Conservation (phyloP, 2,113 vertebrate genomes). For the Diadophis punctatus region DNA sequence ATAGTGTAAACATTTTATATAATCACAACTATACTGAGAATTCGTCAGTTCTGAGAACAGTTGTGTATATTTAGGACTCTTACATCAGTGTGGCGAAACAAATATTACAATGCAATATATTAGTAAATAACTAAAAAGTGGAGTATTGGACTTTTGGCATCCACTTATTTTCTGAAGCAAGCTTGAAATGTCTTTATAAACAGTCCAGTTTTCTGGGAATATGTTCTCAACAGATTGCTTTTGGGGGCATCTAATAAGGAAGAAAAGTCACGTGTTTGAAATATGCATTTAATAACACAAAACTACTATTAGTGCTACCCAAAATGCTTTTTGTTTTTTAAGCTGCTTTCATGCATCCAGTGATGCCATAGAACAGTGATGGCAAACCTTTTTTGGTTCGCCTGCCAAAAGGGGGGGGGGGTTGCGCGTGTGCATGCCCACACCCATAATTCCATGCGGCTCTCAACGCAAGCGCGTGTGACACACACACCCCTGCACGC, state of each 20-base stretch:
- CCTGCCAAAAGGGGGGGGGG: no score
- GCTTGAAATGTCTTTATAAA: background rate
- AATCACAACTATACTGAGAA: constrained; percentile 29
- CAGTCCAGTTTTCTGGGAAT: background rate
- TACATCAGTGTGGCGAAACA: background rate
- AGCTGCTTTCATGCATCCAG: background rate
- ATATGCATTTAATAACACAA: background rate
- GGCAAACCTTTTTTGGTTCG: no score
- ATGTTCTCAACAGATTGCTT: background rate
- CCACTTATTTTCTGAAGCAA: background rate
- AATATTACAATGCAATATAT: background rate
- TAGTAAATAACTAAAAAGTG: background rate
- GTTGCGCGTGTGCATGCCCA: no score
- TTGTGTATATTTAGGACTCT: background rate
- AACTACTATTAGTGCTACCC: background rate
- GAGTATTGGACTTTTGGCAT: background rate
- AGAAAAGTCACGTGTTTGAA: background rate
- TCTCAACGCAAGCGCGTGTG: no score
- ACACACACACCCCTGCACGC: no score
- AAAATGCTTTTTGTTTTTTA: background rate
- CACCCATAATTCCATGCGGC: no score
- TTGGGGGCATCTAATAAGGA: background rate
- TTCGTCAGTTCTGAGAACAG: background rate
- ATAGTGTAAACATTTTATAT: constrained; percentile 7
- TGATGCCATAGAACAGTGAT: background rate